A percentile compares a stretch with the other conserved stretches of the same genome.
Conservation (phyloP, 2,797 vertebrate genomes). For the Leucoraja ocellata region DNA sequence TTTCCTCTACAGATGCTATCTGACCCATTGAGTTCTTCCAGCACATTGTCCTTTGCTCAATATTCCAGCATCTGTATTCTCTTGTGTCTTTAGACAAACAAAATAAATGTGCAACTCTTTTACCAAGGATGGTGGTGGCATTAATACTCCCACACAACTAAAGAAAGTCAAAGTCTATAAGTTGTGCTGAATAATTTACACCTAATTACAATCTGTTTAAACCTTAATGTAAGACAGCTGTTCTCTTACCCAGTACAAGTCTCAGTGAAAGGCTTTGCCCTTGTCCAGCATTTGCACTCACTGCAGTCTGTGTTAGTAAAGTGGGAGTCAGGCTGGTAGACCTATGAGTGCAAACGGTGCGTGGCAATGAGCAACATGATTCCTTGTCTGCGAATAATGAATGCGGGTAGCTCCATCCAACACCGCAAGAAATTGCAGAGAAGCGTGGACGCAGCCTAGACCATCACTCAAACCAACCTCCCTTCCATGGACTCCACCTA, state of each 20-base stretch:
- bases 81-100: too few relatives aligned
- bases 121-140: background rate
- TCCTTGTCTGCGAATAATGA: background rate
- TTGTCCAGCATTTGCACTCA: background rate
- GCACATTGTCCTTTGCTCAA: too few relatives aligned
- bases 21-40: too few relatives aligned
- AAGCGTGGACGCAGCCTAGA: too few relatives aligned
- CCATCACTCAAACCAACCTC: too few relatives aligned
- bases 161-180: background rate
- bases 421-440: too few relatives aligned
- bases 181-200: background rate
- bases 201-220: constrained; percentile 26
- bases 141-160: constrained; percentile 15
- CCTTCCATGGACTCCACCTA: too few relatives aligned
- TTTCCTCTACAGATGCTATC: too few relatives aligned
- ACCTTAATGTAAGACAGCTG: background rate
- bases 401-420: too few relatives aligned
- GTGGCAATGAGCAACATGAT: background rate
- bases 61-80: too few relatives aligned
- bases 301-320: background rate
- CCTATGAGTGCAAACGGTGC: background rate
- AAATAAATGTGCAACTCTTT: background rate
- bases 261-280: background rate
- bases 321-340: background rate
- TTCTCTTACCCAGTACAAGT: background rate